A percentile compares a stretch with the other conserved stretches of the same genome.
Conservation (phyloP, 2,888 invertebrate genomes). For the Synanthedon andrenaeformis region DNA sequence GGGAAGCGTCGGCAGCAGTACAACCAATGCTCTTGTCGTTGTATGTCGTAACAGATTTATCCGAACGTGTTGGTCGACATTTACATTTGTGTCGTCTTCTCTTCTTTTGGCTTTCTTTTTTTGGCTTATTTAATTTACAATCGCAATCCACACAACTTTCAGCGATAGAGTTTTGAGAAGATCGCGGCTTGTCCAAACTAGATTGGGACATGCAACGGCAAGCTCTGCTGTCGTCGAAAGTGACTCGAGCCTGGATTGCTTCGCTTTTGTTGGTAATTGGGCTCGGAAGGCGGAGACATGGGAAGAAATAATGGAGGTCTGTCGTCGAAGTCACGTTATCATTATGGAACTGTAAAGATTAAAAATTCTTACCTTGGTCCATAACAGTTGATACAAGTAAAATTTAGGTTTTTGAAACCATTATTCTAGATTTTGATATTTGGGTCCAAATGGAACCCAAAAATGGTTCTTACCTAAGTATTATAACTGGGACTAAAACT, state of each 20-base stretch:
- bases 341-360: constrained; percentile 46
- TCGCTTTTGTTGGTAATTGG: constrained; percentile 13
- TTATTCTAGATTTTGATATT: no score
- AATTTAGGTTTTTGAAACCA: background rate
- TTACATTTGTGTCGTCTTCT: constrained; percentile 7
- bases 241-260: constrained; percentile 24
- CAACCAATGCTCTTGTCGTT: constrained; percentile 16
- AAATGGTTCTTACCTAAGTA: no score
- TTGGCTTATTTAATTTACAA: background rate
- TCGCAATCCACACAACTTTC: background rate
- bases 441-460: no score
- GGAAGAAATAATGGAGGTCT: constrained; percentile 49
- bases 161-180: no score
- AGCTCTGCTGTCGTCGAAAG: constrained; percentile 10
- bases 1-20: background rate
- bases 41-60: constrained; percentile 29
- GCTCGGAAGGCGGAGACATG: constrained; percentile 16
- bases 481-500: no score
- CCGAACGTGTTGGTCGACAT: constrained; percentile 11
- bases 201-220: constrained; percentile 15
- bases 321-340: constrained; percentile 52
- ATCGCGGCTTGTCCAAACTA: background rate
- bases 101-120: constrained; percentile 4
- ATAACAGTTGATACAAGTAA: background rate
- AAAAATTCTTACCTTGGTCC: background rate